phyloP scores from a whole-genome alignment of 2,113 vertebrate genomes.

The Cromileptes altivelis region DNA sequence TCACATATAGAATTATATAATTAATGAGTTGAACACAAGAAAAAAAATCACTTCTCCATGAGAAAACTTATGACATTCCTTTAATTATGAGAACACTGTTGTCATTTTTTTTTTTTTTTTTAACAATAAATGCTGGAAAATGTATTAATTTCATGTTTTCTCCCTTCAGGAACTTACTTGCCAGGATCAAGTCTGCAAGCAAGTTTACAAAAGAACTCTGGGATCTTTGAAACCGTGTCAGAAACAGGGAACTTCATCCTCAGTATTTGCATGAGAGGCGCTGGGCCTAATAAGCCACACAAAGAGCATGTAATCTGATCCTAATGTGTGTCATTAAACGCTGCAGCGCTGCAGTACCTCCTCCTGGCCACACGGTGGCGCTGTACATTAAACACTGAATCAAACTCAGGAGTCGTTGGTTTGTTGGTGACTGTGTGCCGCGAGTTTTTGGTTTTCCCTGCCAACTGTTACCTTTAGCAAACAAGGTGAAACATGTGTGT shows the following conservation, averaged over 20 bases:
- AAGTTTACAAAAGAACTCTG: slow-evolving; percentile 85
- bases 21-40: neutral
- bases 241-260: neutral
- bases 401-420: neutral
- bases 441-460: slow-evolving; percentile 34
- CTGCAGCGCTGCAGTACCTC: slow-evolving; percentile 9
- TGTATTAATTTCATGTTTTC: neutral
- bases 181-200: slow-evolving; percentile 89
- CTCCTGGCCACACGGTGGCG: slow-evolving; percentile 53
- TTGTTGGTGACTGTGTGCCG: slow-evolving; percentile 43
- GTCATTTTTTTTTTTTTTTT: too few species aligned
- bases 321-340: neutral
- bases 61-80: too few species aligned
- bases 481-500: neutral
- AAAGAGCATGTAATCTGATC: neutral
- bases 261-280: neutral
- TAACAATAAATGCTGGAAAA: too few species aligned
- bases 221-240: slow-evolving; percentile 27
- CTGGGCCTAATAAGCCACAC: neutral
- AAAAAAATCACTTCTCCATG: too few species aligned
- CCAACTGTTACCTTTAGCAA: neutral
- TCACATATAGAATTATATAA: too few species aligned
- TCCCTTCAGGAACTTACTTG: slow-evolving; percentile 88
- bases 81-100: too few species aligned
- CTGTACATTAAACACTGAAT: neutral